Conservation (phyloP, 2,888 invertebrate genomes). For the Phengaris arion region DNA sequence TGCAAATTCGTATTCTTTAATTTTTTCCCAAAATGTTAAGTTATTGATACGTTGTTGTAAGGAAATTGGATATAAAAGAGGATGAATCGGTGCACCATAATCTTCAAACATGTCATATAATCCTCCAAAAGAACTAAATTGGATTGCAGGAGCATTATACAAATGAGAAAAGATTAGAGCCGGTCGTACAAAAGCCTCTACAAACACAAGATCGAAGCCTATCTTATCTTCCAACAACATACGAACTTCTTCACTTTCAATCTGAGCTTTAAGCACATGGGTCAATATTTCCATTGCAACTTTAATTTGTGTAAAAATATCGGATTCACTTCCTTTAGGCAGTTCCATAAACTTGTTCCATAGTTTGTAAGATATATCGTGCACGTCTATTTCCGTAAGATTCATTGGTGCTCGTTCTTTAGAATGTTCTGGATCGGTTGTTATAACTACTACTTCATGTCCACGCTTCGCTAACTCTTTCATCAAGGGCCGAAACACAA, state of each 20-base stretch:
- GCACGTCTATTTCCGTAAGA: constrained; percentile 53
- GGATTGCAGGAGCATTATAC: constrained; percentile 52
- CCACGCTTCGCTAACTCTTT: constrained; percentile 54
- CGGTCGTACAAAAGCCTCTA: constrained; percentile 46
- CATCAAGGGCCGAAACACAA: constrained; percentile 49
- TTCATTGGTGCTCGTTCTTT: constrained; percentile 51
- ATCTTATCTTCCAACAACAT: constrained; percentile 37
- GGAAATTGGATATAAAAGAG: constrained; percentile 43
- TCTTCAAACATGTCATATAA: constrained; percentile 39
- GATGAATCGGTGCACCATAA: constrained; percentile 46
- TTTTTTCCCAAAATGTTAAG: constrained; percentile 41
- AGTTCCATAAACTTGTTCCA: constrained; percentile 35
- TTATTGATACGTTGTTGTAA: constrained; percentile 39
- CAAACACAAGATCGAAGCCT: constrained; percentile 49
- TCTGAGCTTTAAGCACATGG: constrained; percentile 37
- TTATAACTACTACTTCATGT: constrained; percentile 57
- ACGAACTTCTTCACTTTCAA: constrained; percentile 37
- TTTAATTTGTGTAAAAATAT: constrained; percentile 32
- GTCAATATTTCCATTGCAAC: constrained; percentile 30
- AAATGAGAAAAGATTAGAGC: constrained; percentile 46
- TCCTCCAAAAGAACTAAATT: constrained; percentile 50
- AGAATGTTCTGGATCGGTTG: constrained; percentile 49
- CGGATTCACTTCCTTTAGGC: constrained; percentile 33
- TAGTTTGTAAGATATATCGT: constrained; percentile 49
- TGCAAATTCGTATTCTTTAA: constrained; percentile 32